A percentile compares a stretch with the other conserved stretches of the same genome.
Conservation (phyloP, 2,797 vertebrate species). For the Chiropotes sagulatus region DNA sequence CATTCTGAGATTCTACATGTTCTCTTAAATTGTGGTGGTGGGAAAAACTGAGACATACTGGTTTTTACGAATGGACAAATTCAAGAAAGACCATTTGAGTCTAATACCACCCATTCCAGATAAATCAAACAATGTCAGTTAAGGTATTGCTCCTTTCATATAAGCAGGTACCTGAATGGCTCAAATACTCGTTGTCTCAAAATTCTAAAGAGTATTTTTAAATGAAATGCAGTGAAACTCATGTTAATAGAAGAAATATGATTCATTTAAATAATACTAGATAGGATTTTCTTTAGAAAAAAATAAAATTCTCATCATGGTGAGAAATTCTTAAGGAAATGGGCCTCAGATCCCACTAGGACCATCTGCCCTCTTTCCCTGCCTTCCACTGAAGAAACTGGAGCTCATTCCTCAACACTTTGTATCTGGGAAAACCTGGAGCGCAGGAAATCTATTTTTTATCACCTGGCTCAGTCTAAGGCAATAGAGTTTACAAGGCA, state of each 20-base stretch:
- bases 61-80: not conserved
- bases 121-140: not conserved
- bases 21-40: not conserved
- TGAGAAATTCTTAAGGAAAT: not conserved
- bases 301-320: not conserved
- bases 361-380: too few species aligned
- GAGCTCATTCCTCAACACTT: not conserved
- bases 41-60: not conserved
- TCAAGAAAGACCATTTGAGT: not conserved
- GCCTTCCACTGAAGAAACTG: too few species aligned
- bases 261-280: not conserved
- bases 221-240: not conserved
- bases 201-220: not conserved
- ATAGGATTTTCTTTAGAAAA: not conserved
- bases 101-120: not conserved
- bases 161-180: not conserved
- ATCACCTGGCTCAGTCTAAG: not conserved
- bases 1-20: not conserved
- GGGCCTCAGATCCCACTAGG: not conserved
- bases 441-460: not conserved
- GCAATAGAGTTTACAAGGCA: not conserved
- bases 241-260: not conserved
- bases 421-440: not conserved
- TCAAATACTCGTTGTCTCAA: not conserved
- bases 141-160: not conserved